Conservation (phyloP, 2,888 invertebrate species). For the Physocephala rufipes region DNA sequence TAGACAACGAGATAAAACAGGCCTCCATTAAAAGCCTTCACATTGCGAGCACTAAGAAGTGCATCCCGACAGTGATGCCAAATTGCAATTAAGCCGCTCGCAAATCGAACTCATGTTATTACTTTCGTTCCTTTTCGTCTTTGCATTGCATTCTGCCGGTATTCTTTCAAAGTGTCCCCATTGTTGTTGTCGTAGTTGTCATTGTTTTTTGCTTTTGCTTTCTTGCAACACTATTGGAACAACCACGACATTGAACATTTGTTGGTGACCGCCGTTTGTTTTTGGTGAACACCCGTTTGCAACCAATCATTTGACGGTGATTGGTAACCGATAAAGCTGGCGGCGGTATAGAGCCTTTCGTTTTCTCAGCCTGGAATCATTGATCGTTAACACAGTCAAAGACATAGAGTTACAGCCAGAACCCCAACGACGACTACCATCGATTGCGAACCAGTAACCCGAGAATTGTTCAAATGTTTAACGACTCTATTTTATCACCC, state of each 20-base stretch:
- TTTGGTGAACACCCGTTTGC: too few species aligned
- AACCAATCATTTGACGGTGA: too few species aligned
- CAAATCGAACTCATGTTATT: neutral
- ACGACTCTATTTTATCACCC: constrained; percentile 30
- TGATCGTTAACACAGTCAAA: neutral
- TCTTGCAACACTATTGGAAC: too few species aligned
- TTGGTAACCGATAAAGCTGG: too few species aligned
- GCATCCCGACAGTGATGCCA: constrained; percentile 13
- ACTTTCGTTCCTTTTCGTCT: neutral
- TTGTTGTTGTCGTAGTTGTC: too few species aligned
- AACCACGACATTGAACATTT: too few species aligned
- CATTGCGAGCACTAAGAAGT: constrained; percentile 7
- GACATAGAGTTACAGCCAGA: neutral
- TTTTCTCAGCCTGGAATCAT: neutral
- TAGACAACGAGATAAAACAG: neutral
- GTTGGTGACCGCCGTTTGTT: too few species aligned
- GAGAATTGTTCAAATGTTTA: constrained; percentile 23
- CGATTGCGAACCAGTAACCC: constrained; percentile 18
- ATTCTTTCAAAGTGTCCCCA: too few species aligned
- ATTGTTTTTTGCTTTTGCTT: too few species aligned
- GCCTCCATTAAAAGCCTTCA: neutral
- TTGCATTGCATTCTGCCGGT: too few species aligned
- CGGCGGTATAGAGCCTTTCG: too few species aligned
- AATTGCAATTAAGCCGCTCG: constrained; percentile 4
- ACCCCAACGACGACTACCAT: neutral